Base-by-base conservation (phyloP, 2,113 vertebrate genomes). In the Odocoileus virginianus region DNA sequence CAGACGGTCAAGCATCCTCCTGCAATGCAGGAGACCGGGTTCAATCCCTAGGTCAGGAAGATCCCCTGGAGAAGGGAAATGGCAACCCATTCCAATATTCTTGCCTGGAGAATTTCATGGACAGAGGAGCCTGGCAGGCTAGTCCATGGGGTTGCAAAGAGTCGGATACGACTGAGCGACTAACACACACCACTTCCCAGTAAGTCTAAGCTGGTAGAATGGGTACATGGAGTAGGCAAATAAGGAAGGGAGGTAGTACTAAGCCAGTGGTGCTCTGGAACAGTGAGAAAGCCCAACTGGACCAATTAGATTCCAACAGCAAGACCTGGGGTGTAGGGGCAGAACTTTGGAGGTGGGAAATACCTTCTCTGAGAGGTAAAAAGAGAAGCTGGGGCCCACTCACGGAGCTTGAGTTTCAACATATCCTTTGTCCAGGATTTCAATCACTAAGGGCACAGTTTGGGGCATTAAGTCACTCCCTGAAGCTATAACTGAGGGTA, bases 401-500 rank as follows among this genome's bases (percentile, higher is more conserved):
- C 76, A 81, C 40, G 84, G 71, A 86, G 54, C 33, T 54, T 78
- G 30, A 13, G 50, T 88, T 93, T 97, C 61, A 94, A 40, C 25
- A 40, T 91, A 89, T 33, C 57, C 23, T 95, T 96, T 94, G 82
- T 96, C 64, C 95, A 97, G 82, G 47, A 95, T 79, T 92, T 97
- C 76, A 81, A 25, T 95, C 36, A 71, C 71, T 79, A 96, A 95
- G 12, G 27, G 58, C 17, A 57, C 7, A 87, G 57, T 74, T 45
- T 96, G 76, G 67, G 81, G 19, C n/a, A 84, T 30, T 87, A 91
- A 96, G 84, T 79, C 78, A 76, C 40, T 95, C 81, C 55, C 74
- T 58, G 92, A 94, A 97, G 19, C 30, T 95, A 33, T 50, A 92
- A 64, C 54, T 81, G 17, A 92, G 9, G 19, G 54, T 76, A 52